Base-by-base conservation (phyloP, 2,797 vertebrate species). In the Enoplosus armatus region DNA sequence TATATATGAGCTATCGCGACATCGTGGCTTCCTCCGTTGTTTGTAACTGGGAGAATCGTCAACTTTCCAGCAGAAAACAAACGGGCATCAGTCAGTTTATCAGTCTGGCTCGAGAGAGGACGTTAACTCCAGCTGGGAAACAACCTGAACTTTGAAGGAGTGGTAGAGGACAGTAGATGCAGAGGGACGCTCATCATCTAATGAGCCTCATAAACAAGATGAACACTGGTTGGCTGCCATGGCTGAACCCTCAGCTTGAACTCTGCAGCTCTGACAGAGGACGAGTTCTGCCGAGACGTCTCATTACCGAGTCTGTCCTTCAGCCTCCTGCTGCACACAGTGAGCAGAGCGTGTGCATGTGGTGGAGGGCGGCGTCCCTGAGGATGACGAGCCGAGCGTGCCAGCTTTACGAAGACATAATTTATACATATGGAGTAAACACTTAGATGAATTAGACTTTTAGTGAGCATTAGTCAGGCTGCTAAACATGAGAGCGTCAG, bases 131-230 rank as follows among this genome's bases (percentile, higher is more conserved):
- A 26, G 39, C 3, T 24, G 4, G 29, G 33, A 1, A 10, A 22
- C 3, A 6, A 2, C 43, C 15, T 5, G 18, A 10, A 55, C 8
- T 1, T 0, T 41, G 51, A 59, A n/a, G 47, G n/a, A 48, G 54
- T 0, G 14, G 12, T 24, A 26, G 10, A 63, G 61, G 51, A 70
- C 68, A 61, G 72, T 31, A 16, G 72, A 47, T 11, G 5, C 51
- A 75, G 29, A 0, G 45, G 56, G 33, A 54, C 8, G 0, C 65
- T 72, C 61, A 33, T 76, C 65, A 33, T 31, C 51, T 55, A 16
- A 70, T 37, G 37, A 61, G 50, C 43, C 72, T 77, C 69, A 56
- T 83, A 77, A 84, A 83, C 58, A 54, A 33, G 58, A 77, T 41
- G 64, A 53, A 35, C 22, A 5, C 29, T 15, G 48, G 55, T n/a